Conservation (phyloP, 2,797 vertebrate genomes). For the Anguilla marmorata region DNA sequence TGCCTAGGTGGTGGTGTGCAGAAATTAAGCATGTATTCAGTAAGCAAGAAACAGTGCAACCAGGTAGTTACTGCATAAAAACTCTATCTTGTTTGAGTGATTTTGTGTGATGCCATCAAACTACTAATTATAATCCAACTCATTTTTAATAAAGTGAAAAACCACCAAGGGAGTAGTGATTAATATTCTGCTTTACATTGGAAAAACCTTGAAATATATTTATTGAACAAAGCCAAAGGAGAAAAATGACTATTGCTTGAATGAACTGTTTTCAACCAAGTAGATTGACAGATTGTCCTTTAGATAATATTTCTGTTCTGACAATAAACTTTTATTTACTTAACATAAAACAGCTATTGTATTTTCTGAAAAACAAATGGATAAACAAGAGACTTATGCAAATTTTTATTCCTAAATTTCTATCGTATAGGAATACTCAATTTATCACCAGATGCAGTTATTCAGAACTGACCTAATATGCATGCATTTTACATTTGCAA, state of each 20-base stretch:
- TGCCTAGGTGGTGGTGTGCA: background rate
- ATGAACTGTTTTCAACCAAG: background rate
- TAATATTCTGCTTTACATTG: background rate
- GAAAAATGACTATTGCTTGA: background rate
- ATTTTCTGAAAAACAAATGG: slow-evolving; percentile 15
- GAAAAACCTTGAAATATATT: background rate
- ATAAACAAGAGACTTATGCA: slow-evolving; percentile 6
- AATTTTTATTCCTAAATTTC: background rate
- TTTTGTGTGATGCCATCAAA: background rate
- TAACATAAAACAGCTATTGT: background rate
- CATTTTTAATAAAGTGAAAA: slow-evolving; percentile 4
- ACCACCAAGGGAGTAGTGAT: background rate
- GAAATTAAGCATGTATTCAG: background rate
- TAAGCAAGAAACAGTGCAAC: background rate
- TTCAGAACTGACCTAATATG: slow-evolving; percentile 11
- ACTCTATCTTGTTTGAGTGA: background rate
- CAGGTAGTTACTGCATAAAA: background rate
- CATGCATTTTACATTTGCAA: slow-evolving; percentile 24
- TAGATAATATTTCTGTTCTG: slow-evolving; percentile 17
- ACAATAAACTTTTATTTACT: background rate
- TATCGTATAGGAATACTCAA: background rate
- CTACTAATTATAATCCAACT: background rate
- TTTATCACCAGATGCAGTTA: slow-evolving; percentile 4
- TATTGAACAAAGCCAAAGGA: background rate
- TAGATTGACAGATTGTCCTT: background rate